Percentiles rank a stretch among this genome's conserved stretches.
Conservation (phyloP, 2,888 invertebrate genomes). For the Clepsis dumicolana region DNA sequence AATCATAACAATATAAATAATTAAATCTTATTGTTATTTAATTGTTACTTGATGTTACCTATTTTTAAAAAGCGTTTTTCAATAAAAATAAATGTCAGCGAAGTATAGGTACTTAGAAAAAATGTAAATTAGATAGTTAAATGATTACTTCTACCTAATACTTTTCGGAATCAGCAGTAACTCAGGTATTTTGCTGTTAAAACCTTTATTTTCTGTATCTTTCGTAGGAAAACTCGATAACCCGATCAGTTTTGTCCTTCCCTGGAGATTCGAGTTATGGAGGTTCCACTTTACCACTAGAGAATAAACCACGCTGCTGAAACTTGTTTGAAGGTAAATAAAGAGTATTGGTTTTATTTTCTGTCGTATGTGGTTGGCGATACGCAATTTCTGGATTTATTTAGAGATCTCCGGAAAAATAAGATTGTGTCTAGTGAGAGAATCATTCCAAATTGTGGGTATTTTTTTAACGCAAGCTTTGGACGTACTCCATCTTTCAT, state of each 20-base stretch:
- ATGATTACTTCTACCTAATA: neutral
- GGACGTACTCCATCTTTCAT: neutral
- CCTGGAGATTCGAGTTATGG: constrained; percentile 36
- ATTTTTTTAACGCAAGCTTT: neutral
- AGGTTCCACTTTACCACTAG: constrained; percentile 38
- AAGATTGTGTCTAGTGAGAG: neutral
- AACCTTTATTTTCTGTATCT: constrained; percentile 33
- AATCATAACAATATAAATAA: too few species aligned
- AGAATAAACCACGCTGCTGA: constrained; percentile 36
- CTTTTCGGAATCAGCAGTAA: constrained; percentile 5
- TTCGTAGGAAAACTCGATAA: constrained; percentile 31
- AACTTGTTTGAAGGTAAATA: constrained; percentile 38
- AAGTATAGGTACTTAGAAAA: too few species aligned
- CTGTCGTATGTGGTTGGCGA: constrained; percentile 5
- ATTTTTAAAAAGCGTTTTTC: too few species aligned
- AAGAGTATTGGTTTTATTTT: constrained; percentile 27
- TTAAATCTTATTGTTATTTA: too few species aligned
- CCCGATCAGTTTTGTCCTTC: constrained; percentile 38
- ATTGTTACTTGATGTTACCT: too few species aligned
- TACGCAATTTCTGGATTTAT: constrained; percentile 13
- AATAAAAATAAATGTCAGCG: too few species aligned
- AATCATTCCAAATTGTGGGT: neutral
- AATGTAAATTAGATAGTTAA: too few species aligned
- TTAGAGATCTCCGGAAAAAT: constrained; percentile 9
- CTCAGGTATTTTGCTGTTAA: constrained; percentile 21